A percentile compares a stretch with the other conserved stretches of the same genome.
These are phyloP conservation scores for Sus cebifrons DNA, from an alignment of 2,797 vertebrate genomes.

Conservation along the genomic window DNA sequence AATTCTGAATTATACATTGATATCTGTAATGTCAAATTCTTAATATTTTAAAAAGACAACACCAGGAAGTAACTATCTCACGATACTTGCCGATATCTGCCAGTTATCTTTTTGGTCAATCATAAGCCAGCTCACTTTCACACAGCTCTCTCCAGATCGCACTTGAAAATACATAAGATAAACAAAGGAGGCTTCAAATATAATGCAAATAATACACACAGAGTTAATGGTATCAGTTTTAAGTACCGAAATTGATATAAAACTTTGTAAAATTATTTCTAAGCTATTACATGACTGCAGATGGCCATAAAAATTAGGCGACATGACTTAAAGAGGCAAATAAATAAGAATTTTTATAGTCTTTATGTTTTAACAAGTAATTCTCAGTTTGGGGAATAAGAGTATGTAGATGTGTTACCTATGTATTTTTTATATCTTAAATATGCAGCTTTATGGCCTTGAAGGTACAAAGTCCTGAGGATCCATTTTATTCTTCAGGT, in stretches of 20 bases:
- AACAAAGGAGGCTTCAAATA: not conserved
- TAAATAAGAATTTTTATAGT: not conserved
- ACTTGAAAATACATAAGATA: not conserved
- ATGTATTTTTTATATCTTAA: constrained; percentile 3
- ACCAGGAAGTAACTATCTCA: not conserved
- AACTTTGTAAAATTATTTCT: not conserved
- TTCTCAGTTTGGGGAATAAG: not conserved
- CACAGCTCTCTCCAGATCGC: not conserved
- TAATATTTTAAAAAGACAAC: not conserved
- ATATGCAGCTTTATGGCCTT: not conserved
- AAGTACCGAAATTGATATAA: not conserved
- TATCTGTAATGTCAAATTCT: not conserved
- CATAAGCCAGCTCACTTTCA: not conserved
- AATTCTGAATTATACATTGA: not conserved
- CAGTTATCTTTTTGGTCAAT: not conserved
- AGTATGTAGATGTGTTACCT: not conserved
- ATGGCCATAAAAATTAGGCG: not conserved
- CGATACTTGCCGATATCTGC: not conserved
- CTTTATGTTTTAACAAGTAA: not conserved
- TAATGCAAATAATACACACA: too few relatives aligned
- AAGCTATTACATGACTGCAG: not conserved
- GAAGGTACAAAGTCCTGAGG: not conserved
- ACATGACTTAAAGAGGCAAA: not conserved
- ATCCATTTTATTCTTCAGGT: not conserved
- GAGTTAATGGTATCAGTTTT: not conserved